These are phyloP conservation scores for Solenodon paradoxus DNA, from an alignment of 2,113 vertebrate species.

Conservation along the genomic window DNA sequence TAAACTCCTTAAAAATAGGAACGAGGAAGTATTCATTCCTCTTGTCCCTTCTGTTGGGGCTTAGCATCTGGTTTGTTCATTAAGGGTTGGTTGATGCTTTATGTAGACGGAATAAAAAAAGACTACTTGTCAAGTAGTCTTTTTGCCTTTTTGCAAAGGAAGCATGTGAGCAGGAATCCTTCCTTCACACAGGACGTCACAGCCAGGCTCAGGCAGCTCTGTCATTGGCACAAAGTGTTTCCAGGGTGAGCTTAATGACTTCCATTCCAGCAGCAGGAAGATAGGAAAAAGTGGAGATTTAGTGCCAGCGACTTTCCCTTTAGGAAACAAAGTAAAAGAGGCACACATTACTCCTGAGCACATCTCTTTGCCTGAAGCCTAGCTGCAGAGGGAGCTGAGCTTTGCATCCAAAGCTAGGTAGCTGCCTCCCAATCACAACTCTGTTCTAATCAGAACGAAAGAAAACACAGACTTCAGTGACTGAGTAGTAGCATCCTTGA, in stretches of 20 bases:
- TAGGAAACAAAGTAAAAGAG: background rate
- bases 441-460: background rate
- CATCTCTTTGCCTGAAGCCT: background rate
- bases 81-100: slow-evolving; percentile 16
- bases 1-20: background rate
- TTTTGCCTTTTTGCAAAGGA: no score
- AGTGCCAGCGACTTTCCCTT: background rate
- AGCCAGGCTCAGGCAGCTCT: background rate
- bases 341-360: background rate
- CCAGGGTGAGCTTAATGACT: background rate
- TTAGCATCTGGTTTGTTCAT: background rate
- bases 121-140: background rate
- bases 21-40: background rate
- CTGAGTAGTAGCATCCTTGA: background rate
- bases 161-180: background rate
- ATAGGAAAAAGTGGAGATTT: background rate
- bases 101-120: background rate
- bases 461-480: background rate
- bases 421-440: background rate
- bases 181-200: background rate
- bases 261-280: background rate
- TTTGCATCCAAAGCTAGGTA: background rate
- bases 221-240: background rate
- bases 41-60: background rate
- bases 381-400: background rate